phyloP scores from a whole-genome alignment of 2,888 invertebrate species.

The Amphipyra tragopoginis region DNA sequence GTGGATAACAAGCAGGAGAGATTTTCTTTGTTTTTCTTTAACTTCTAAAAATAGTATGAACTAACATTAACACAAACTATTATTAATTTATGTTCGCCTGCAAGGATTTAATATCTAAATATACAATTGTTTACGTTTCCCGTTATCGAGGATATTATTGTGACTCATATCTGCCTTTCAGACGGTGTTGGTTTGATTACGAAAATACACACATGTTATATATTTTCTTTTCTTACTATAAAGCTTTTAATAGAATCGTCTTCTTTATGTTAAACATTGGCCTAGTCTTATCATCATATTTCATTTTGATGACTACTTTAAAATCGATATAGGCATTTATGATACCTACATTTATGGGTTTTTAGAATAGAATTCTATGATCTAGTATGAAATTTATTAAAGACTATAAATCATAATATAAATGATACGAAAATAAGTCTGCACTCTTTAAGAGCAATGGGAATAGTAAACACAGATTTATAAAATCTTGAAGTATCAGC shows the following conservation, averaged over 20 bases:
- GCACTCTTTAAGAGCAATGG: constrained; percentile 2
- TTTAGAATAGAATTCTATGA: constrained; percentile 37
- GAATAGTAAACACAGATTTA: not conserved
- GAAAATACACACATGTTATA: not conserved
- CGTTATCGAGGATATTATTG: not conserved
- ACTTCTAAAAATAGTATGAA: not conserved
- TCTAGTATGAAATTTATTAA: constrained; percentile 32
- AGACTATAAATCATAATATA: constrained; percentile 30
- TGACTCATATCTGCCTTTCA: constrained; percentile 2
- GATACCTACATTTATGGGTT: constrained; percentile 44
- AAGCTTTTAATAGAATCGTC: constrained; percentile 14
- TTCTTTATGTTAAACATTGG: constrained; percentile 13
- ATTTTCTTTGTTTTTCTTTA: not conserved
- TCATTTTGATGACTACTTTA: constrained; percentile 42
- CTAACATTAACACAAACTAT: not conserved
- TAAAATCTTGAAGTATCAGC: not conserved
- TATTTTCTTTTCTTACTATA: not conserved
- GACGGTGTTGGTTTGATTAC: not conserved
- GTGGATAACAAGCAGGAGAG: too few species aligned
- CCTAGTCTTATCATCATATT: constrained; percentile 21
- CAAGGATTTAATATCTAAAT: constrained; percentile 14
- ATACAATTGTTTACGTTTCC: constrained; percentile 9
- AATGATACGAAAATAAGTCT: constrained; percentile 20
- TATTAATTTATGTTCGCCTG: not conserved
- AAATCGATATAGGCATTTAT: constrained; percentile 28